Base-by-base conservation (phyloP, 2,797 vertebrate genomes). In the Numenius phaeopus region DNA sequence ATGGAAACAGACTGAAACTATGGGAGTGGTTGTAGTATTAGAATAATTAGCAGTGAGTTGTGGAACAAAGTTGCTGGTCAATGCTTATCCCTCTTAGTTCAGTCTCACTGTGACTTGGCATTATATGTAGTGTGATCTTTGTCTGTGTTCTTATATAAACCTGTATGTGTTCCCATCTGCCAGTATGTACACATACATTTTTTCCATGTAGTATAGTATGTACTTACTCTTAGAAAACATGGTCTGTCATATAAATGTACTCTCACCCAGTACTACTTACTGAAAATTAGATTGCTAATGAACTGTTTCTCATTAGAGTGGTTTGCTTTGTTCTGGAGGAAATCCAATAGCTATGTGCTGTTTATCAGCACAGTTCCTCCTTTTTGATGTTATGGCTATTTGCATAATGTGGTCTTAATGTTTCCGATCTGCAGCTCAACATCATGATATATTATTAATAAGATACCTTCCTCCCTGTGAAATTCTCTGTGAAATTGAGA, bases 1-100 rank as follows among this genome's bases (percentile, higher is more conserved):
- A 95, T 96, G 81, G 95, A 96, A 96, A 95, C 94, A 46, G 34
- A 39, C 30, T 69, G 39, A 95, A 94, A 81, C 69, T 62, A 42
- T 42, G 65, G 49, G 21, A 89, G 11, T 52, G n/a, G 12, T 67
- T 83, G 19, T n/a, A 89, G 15, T 71, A 67, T 70, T 66, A 83
- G 16, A 87, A 61, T 61, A 95, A 87, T 91, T 87, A 95, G 23
- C 40, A 70, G 26, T n/a, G 18, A 80, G 12, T 40, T 73, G 47
- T 61, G 42, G 58, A 90, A 83, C 5, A 32, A 94, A 93, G 54
- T 88, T 96, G 58, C 72, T 93, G 69, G 64, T 72, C 62, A 83
- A n/a, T 55, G 42, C 7, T 95, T 49, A 81, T 30, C 46, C 10
- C 44, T 90, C 46, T 30, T 11, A 37, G 17, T 50, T 89, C 42